These are phyloP conservation scores for Platypus cylindrus DNA, from an alignment of 2,888 invertebrate genomes.

Conservation along the genomic window DNA sequence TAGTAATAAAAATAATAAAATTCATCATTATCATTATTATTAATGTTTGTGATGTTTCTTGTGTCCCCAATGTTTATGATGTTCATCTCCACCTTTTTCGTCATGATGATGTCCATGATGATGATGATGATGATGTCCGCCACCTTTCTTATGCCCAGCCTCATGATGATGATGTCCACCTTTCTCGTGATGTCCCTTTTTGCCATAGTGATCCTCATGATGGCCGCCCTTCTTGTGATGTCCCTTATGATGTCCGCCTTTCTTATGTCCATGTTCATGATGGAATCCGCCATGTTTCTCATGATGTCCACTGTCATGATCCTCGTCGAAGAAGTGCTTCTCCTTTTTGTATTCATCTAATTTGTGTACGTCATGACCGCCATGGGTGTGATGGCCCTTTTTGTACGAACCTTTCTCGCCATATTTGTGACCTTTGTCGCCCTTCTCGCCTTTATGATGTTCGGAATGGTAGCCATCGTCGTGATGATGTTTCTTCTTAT, in stretches of 20 bases:
- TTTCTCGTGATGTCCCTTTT: constrained; percentile 68
- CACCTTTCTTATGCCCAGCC: constrained; percentile 66
- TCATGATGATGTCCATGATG: constrained; percentile 61
- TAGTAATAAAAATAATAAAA: no score
- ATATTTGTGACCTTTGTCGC: constrained; percentile 49
- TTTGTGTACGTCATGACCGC: constrained; percentile 75
- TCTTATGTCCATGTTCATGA: constrained; percentile 68
- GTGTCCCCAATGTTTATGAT: constrained; percentile 67
- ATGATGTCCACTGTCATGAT: constrained; percentile 69
- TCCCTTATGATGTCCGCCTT: constrained; percentile 69
- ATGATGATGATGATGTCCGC: constrained; percentile 65
- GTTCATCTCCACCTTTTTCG: constrained; percentile 68
- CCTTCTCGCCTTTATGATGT: constrained; percentile 54
- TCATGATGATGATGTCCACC: constrained; percentile 69
- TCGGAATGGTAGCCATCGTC: constrained; percentile 52
- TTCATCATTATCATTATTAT: no score
- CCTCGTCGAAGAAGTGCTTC: constrained; percentile 76
- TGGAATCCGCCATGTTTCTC: constrained; percentile 71
- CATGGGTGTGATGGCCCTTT: constrained; percentile 73
- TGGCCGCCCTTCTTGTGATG: constrained; percentile 68
- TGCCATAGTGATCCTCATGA: constrained; percentile 65
- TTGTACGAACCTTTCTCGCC: constrained; percentile 65
- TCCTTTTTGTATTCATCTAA: constrained; percentile 76
- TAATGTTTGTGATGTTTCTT: constrained; percentile 33
- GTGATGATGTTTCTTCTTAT: constrained; percentile 48